Base-by-base conservation (phyloP, 2,797 vertebrate species). In the Apodemus agrarius region DNA sequence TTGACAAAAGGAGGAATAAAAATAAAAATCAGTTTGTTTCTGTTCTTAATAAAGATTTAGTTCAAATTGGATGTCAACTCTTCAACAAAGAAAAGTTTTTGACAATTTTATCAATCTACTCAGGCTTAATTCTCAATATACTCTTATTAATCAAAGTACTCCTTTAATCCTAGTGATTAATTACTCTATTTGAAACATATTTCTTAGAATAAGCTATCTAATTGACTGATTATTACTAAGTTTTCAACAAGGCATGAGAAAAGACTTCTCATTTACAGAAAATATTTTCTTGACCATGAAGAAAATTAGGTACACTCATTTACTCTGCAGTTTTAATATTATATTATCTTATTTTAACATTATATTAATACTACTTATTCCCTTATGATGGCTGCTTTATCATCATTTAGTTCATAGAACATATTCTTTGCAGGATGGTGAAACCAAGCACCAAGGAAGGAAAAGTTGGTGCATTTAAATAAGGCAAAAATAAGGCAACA, bases 391-490 rank as follows among this genome's bases (percentile, higher is more conserved):
- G 0, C 54, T 3, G 31, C 59, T 29, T 93, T 94, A 69, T 52
- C 7, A 81, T 94, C 3, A 49, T 54, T 74, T 63, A 61, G 86
- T 91, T 90, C 1, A 26, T 93, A 83, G 63, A 67, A 80, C 81
- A 49, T 92, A 85, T 79, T 95, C 91, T 83, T 86, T 93, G 69
- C 31, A 94, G 19, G 3, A 74, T 90, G n/a, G 21, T 40, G 83
- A 88, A 91, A 2, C 43, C 22, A 1, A 12, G 14, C 0, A 88
- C 24, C n/a, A 37, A 57, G 65, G n/a, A 89, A 87, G 49, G 49
- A 57, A 75, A 96, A 91, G 29, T 21, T 88, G 59, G 83, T 95
- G 29, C 59, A 97, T 96, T 97, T 98, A 90, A 98, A 94, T 95
- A 74, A 96, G 43, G 13, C 82, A 6, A 13, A 65, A 57, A 74